Evolutionary conservation across 2,113 vertebrate genomes (phyloP).

Genomic region (Piprites chloris): DNA sequence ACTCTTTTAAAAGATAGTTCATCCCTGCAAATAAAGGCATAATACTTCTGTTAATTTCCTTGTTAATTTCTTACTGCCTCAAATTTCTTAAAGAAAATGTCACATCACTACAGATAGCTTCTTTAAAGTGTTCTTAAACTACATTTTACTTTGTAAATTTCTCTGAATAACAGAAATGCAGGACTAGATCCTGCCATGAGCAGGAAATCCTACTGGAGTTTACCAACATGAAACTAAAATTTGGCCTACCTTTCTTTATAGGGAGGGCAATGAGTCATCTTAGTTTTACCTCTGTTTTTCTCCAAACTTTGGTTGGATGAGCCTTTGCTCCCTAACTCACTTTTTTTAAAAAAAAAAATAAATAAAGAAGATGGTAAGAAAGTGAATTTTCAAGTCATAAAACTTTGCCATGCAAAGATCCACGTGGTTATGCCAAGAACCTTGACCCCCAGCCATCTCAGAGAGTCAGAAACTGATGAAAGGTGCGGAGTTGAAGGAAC

Average conservation of each 20-base stretch:
- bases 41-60: neutral
- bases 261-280: neutral
- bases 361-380: neutral
- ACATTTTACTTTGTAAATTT: neutral
- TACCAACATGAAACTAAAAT: neutral
- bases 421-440: neutral
- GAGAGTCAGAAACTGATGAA: neutral
- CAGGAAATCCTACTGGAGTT: neutral
- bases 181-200: neutral
- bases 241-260: neutral
- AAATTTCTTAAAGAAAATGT: neutral
- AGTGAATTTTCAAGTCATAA: neutral
- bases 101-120: neutral
- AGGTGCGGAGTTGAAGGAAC: neutral
- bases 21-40: neutral
- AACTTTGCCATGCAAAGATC: neutral
- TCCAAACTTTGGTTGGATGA: neutral
- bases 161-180: neutral
- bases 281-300: neutral
- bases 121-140: neutral
- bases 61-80: neutral
- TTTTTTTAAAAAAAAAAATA: too few relatives aligned
- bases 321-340: accelerated
- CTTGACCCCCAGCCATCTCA: neutral
- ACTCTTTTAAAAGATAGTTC: neutral